phyloP scores from a whole-genome alignment of 2,113 vertebrate genomes.

The Leiothrix lutea region DNA sequence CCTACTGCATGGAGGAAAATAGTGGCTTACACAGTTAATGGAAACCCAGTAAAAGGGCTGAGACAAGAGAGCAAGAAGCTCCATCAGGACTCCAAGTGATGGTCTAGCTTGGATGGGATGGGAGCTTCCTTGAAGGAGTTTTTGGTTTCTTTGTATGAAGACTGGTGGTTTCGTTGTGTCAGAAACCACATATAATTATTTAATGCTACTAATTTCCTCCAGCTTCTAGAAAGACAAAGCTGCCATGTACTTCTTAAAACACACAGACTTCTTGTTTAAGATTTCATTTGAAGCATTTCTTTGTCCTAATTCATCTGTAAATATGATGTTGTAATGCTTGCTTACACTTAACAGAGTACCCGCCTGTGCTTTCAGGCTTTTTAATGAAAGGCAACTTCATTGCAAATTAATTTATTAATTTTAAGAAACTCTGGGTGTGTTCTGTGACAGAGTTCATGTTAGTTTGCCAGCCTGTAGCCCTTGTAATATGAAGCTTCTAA shows the following conservation, averaged over 20 bases:
- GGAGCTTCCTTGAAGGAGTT: not conserved
- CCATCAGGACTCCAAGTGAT: not conserved
- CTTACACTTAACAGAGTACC: not conserved
- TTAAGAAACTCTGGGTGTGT: slow-evolving; percentile 40
- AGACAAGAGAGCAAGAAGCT: not conserved
- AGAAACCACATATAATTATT: slow-evolving; percentile 47
- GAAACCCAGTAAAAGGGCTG: not conserved
- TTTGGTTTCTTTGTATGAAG: not conserved
- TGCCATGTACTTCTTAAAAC: not conserved
- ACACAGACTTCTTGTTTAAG: not conserved
- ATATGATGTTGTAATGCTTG: slow-evolving; percentile 12
- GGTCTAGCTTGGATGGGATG: not conserved
- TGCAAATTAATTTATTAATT: slow-evolving; percentile 41
- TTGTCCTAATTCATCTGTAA: slow-evolving; percentile 12
- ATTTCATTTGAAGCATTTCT: slow-evolving; percentile 40
- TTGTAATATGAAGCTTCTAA: not conserved
- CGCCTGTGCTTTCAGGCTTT: not conserved
- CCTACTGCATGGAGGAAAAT: not conserved
- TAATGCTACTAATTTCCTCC: slow-evolving; percentile 56
- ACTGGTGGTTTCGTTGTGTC: not conserved
- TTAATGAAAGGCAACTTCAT: slow-evolving; percentile 36
- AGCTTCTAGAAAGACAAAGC: slow-evolving; percentile 15
- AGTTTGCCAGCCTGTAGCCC: not conserved
- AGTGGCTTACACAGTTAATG: not conserved
- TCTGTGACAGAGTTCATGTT: not conserved